These are phyloP conservation scores for Harpagus bidentatus DNA, from an alignment of 2,113 vertebrate genomes.

Conservation along the genomic window DNA sequence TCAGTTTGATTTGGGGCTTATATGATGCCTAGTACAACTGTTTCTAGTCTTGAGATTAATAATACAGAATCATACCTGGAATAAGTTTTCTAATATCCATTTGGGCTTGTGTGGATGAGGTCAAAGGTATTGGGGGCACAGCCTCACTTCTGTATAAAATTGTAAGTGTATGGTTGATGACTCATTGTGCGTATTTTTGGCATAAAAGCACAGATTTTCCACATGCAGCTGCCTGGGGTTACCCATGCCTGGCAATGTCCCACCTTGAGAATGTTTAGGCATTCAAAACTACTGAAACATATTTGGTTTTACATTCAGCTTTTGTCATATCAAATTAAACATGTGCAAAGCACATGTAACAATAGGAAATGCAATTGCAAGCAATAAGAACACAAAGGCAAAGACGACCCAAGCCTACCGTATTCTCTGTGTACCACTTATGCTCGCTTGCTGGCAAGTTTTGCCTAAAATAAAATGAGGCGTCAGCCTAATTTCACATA, in stretches of 20 bases:
- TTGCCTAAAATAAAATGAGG: neutral
- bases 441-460: fast-evolving
- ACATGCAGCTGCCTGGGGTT: neutral
- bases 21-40: neutral
- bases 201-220: neutral
- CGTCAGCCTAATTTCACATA: neutral
- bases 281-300: neutral
- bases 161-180: neutral
- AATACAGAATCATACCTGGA: neutral
- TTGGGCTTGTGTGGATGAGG: neutral
- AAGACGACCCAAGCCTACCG: neutral
- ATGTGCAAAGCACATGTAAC: neutral
- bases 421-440: neutral
- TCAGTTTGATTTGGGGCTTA: neutral
- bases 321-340: neutral
- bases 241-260: neutral
- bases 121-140: fast-evolving
- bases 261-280: neutral
- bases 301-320: neutral
- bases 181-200: too few species aligned
- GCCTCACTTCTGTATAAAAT: neutral
- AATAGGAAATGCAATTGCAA: neutral
- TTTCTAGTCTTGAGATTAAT: neutral
- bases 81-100: neutral
- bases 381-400: neutral